A percentile compares a stretch with the other conserved stretches of the same genome.
Conservation (phyloP, 2,113 vertebrate genomes). For the Coptodon rendalli region DNA sequence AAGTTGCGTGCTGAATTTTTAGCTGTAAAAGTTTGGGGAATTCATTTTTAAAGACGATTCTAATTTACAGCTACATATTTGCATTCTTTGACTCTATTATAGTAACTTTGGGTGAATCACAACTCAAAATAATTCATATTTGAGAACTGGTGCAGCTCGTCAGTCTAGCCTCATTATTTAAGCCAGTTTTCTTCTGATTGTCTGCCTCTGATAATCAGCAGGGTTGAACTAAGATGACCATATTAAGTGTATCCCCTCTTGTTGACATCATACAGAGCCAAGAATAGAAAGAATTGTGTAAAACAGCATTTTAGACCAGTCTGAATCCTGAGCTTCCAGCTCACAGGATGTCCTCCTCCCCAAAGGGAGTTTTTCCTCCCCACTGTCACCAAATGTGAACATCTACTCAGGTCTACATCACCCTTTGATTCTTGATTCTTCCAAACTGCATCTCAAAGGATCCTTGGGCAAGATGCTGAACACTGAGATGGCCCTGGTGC, state of each 20-base stretch:
- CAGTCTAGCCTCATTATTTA: not conserved
- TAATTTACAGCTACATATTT: not conserved
- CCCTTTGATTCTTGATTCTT: not conserved
- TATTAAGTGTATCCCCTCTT: not conserved
- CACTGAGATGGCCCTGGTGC: rapidly evolving
- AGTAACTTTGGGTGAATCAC: not conserved
- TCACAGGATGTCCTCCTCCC: not conserved
- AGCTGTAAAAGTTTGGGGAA: rapidly evolving
- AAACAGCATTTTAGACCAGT: not conserved
- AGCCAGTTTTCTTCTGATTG: not conserved
- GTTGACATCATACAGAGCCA: not conserved
- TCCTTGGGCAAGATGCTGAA: not conserved
- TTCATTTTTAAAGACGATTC: rapidly evolving
- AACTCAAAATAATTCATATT: not conserved
- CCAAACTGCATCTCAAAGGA: not conserved
- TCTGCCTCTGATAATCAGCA: not conserved
- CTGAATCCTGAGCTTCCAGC: rapidly evolving
- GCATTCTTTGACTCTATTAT: rapidly evolving
- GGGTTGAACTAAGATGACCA: rapidly evolving
- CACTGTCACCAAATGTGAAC: not conserved
- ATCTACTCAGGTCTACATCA: not conserved
- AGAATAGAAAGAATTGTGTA: not conserved
- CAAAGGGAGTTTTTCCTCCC: not conserved
- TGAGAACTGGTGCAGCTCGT: not conserved
- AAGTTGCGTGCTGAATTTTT: rapidly evolving